These are phyloP conservation scores for Scrobipalpa atriplicella DNA, from an alignment of 2,888 invertebrate genomes.

Conservation along the genomic window DNA sequence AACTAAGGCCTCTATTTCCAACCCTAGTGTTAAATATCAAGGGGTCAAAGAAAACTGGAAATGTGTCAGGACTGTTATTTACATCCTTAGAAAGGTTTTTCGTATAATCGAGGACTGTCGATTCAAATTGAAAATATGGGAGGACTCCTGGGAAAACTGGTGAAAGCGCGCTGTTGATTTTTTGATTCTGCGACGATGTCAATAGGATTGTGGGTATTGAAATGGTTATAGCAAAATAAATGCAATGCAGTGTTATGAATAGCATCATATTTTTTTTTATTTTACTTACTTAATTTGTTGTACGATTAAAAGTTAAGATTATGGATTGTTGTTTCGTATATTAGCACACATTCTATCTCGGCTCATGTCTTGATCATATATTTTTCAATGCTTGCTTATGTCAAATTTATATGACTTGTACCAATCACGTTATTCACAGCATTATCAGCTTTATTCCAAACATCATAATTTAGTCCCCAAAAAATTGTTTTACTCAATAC, in stretches of 20 bases:
- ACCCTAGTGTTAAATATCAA: slow-evolving; percentile 28
- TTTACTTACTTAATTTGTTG: too few relatives aligned
- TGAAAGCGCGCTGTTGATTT: slow-evolving; percentile 29
- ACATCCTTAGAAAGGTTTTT: slow-evolving; percentile 61
- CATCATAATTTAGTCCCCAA: too few relatives aligned
- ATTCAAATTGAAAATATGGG: slow-evolving; percentile 74
- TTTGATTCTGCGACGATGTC: slow-evolving; percentile 20
- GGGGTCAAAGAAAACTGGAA: slow-evolving; percentile 47
- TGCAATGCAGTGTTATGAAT: not conserved
- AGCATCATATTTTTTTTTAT: too few relatives aligned
- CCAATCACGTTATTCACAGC: too few relatives aligned
- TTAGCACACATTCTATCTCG: too few relatives aligned
- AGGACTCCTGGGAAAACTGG: slow-evolving; percentile 65
- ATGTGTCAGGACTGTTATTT: slow-evolving; percentile 57
- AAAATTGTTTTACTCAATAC: too few relatives aligned
- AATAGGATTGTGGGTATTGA: slow-evolving; percentile 3
- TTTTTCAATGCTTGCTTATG: too few relatives aligned
- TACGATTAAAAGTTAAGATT: too few relatives aligned
- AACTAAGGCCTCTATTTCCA: slow-evolving; percentile 30
- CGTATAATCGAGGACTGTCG: slow-evolving; percentile 67
- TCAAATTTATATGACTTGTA: too few relatives aligned
- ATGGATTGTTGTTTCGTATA: too few relatives aligned
- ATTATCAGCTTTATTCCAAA: too few relatives aligned
- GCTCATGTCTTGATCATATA: too few relatives aligned
- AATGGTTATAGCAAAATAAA: slow-evolving; percentile 10